Conservation (phyloP, 2,888 invertebrate species). For the Clostera curtula region DNA sequence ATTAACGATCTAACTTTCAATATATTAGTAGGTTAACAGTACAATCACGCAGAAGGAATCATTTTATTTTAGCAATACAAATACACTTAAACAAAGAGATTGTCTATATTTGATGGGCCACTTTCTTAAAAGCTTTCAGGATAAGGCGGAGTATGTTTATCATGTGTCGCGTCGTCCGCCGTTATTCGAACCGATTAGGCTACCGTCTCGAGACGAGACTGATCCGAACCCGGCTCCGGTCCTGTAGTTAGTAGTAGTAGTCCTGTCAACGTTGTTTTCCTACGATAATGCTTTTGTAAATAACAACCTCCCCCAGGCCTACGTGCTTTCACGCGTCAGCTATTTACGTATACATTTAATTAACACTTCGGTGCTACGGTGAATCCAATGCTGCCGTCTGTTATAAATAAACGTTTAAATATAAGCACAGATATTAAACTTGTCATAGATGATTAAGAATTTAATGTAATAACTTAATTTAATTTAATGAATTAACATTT, state of each 20-base stretch:
- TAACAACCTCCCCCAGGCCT: constrained; percentile 32
- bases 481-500: no score
- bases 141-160: constrained; percentile 40
- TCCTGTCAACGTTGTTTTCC: constrained; percentile 50
- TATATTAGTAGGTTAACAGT: no score
- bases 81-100: no score
- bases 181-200: constrained; percentile 16
- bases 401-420: constrained; percentile 21
- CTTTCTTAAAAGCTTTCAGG: constrained; percentile 44
- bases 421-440: constrained; percentile 25
- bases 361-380: constrained; percentile 44
- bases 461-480: no score
- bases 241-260: no score
- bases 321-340: constrained; percentile 33
- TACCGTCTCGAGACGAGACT: constrained; percentile 17
- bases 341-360: constrained; percentile 52
- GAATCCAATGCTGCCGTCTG: constrained; percentile 25
- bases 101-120: no score
- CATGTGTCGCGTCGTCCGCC: constrained; percentile 34
- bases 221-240: no score
- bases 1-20: no score
- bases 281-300: constrained; percentile 58
- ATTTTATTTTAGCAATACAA: no score
- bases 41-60: no score
- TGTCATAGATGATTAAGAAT: no score